A percentile compares a stretch with the other conserved stretches of the same genome.
Conservation (phyloP, 2,888 invertebrate species). For the Melinaea marsaeus region DNA sequence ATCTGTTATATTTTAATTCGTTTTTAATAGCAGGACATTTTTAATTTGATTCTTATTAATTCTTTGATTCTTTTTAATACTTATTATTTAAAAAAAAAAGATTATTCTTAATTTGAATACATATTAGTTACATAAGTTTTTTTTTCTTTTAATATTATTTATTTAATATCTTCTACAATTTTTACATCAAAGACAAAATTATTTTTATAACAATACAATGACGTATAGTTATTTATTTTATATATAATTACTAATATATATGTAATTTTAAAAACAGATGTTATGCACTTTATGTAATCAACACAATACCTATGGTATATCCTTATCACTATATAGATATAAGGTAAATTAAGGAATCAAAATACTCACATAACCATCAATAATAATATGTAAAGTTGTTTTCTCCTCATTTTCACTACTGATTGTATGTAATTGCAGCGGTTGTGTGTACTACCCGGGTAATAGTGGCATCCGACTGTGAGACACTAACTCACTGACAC, state of each 20-base stretch:
- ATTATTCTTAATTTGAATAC: too few relatives aligned
- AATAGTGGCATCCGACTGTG: constrained; percentile 61
- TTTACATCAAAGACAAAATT: too few relatives aligned
- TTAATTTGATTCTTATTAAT: not conserved
- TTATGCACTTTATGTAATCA: constrained; percentile 7
- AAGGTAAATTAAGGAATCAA: not conserved
- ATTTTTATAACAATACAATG: too few relatives aligned
- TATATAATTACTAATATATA: too few relatives aligned
- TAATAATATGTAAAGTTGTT: constrained; percentile 51
- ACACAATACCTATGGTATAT: not conserved
- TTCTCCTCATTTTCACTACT: constrained; percentile 57
- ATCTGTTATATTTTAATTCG: constrained; percentile 21
- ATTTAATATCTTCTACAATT: too few relatives aligned
- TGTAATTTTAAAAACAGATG: not conserved
- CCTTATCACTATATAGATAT: not conserved
- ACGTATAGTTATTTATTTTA: too few relatives aligned
- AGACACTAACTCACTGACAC: constrained; percentile 74
- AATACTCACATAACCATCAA: constrained; percentile 60
- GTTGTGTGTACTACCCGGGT: constrained; percentile 53
- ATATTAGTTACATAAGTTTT: too few relatives aligned
- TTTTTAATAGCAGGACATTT: not conserved
- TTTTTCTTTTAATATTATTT: too few relatives aligned
- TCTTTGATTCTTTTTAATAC: not conserved
- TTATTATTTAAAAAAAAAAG: too few relatives aligned
- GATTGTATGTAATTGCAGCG: constrained; percentile 44